Base-by-base conservation (phyloP, 2,888 invertebrate species). In the Odontothrips loti region DNA sequence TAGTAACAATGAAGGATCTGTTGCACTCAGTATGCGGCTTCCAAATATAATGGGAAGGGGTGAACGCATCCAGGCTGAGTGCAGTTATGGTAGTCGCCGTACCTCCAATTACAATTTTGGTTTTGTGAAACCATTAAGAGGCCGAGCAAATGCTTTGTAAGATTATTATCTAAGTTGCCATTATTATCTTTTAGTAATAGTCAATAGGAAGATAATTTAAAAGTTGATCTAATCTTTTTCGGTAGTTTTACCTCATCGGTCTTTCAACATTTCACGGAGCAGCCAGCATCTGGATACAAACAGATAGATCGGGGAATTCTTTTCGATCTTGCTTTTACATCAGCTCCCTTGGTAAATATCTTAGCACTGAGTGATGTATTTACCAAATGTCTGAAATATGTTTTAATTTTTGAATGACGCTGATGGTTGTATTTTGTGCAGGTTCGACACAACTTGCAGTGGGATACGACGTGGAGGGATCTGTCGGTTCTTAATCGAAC, bases 11-110 rank as follows among this genome's bases (percentile, higher is more conserved):
- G 97, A 98, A 86, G 97, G 96, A 1, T 94, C 95, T 34, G 87
- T 97, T 48, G 91, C 94, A 34, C 87, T 94, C 17, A 92, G 94
- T 80, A 88, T 94, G 81, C 91, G 92, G 84, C 89, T 94, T 83
- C 96, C 96, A 0, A 98, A 98, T 89, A 88, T 96, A 81, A 89
- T 93, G 84, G 98, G 98, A 0, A 90, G 97, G 81, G 98, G 96
- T 0, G 98, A 98, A 89, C 89, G 91, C 51, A 84, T 97, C 15
- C 92, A 93, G 84, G 89, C 93, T 27, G 96, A 96, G 86, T 96
- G 96, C 87, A 94, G 94, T 82, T 93, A 95, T 86, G 96, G 97
- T 48, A 93, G 93, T 83, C 93, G 94, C 85, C 92, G 93, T 85
- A 93, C 95, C 0, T 93, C 94, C 84, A 95, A 95, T 86, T 93